Base-by-base conservation (phyloP, 2,888 invertebrate species). In the Euclidia mi region DNA sequence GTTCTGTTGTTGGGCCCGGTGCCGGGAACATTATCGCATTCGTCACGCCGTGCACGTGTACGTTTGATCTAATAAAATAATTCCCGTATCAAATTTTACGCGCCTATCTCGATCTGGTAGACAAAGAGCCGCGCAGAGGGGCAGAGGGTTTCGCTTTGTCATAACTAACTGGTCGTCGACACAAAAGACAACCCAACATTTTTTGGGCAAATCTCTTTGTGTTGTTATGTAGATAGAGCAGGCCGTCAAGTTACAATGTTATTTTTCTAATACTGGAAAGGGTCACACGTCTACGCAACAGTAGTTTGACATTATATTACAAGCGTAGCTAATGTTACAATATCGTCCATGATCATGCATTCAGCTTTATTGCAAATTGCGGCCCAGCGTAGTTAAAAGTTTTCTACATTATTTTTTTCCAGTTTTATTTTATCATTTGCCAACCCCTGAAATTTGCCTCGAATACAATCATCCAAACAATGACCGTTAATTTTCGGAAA, bases 51-150 rank as follows among this genome's bases (percentile, higher is more conserved):
- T 89, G 93, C 94, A 94, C 94, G 94, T 94, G 94, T 92, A 84
- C 88, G 85, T 84, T 87, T 84, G 87, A 92, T 91, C 92, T 92
- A 94, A 93, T 94, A 92, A 91, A 92, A 92, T 94, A 91, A 94
- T 94, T 93, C 93, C 93, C 93, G 94, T 92, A 92, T 94, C 93
- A 89, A 94, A 94, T 94, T 93, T 89, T 91, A 92, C 90, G 87
- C 92, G 89, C 87, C 89, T 94, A 94, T 93, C 94, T 90, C 88
- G 94, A 93, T 93, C 87, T 91, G 85, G 87, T 87, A 92, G 92
- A 94, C 93, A 94, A 93, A 92, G 91, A 79, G 50, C 80, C 64
- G 71, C 71, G 77, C 78, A 71, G 83, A 84, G 84, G 88, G 89
- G 87, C 87, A 84, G 84, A 82, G 85, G 88, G 90, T 88, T 86